phyloP scores from a whole-genome alignment of 2,113 vertebrate species.

The Prochilodus magdalenae region DNA sequence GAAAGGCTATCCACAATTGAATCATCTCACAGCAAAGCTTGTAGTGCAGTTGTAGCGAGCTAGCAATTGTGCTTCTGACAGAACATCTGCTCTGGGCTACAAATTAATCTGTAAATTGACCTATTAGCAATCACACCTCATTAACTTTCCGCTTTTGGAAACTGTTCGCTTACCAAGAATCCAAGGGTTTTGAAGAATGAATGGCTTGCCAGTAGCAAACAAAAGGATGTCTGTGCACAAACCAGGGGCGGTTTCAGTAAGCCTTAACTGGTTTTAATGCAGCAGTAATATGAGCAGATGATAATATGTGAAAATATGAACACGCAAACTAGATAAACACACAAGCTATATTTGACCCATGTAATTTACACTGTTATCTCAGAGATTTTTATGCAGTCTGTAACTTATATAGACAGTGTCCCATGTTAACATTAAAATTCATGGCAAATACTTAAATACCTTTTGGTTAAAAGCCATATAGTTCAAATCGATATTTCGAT shows the following conservation, averaged over 20 bases:
- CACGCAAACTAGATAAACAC: neutral
- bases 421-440: no score
- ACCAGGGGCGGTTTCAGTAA: constrained; percentile 18
- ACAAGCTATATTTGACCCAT: neutral
- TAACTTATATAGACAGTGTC: neutral
- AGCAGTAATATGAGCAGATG: neutral
- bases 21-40: neutral
- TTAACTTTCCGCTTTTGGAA: constrained; percentile 15
- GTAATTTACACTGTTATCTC: neutral
- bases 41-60: neutral
- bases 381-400: neutral
- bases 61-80: neutral
- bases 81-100: constrained; percentile 17
- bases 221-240: constrained; percentile 33
- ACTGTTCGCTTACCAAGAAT: constrained; percentile 10
- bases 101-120: constrained; percentile 22
- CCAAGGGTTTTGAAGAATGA: constrained; percentile 22
- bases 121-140: constrained; percentile 35
- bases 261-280: constrained; percentile 17
- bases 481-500: neutral
- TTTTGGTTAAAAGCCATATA: neutral
- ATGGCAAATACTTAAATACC: neutral
- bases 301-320: neutral
- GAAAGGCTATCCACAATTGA: neutral
- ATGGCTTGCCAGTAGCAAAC: constrained; percentile 24